A percentile compares a stretch with the other conserved stretches of the same genome.
phyloP scores from a whole-genome alignment of 2,113 vertebrate genomes.

The Dipodomys ordii region DNA sequence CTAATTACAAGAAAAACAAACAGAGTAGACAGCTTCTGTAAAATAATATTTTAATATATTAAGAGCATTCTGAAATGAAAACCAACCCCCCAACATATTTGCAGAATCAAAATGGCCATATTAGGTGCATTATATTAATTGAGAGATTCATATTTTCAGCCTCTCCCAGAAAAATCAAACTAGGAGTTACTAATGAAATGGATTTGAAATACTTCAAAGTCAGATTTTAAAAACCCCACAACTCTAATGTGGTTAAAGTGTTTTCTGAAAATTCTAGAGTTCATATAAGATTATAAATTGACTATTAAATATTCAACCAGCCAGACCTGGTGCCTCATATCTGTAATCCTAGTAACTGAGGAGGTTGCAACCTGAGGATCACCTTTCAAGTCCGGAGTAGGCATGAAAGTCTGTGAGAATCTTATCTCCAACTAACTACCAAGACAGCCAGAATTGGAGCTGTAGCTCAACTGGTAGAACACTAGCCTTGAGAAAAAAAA shows the following conservation, averaged over 20 bases:
- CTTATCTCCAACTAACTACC: too few species aligned
- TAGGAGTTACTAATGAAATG: slow-evolving; percentile 11
- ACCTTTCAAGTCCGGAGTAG: too few species aligned
- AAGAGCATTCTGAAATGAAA: slow-evolving; percentile 35
- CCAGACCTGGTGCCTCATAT: too few species aligned
- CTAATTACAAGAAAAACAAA: not conserved
- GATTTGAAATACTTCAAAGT: not conserved
- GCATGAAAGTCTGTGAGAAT: too few species aligned
- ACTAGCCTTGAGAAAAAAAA: too few species aligned
- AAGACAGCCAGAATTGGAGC: too few species aligned
- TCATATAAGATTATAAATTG: not conserved
- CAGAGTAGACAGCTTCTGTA: not conserved
- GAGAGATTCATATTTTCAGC: not conserved
- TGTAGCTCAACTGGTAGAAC: too few species aligned
- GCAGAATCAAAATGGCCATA: not conserved
- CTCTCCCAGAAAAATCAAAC: not conserved
- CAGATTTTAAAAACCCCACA: not conserved
- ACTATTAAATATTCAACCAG: too few species aligned
- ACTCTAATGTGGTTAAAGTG: not conserved
- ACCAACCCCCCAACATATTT: not conserved
- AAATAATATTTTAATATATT: not conserved
- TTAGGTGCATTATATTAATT: not conserved
- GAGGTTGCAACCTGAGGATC: too few species aligned
- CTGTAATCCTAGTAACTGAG: too few species aligned
- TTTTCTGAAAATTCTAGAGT: not conserved